Base-by-base conservation (phyloP, 2,113 vertebrate genomes). In the Spea multiplicata region DNA sequence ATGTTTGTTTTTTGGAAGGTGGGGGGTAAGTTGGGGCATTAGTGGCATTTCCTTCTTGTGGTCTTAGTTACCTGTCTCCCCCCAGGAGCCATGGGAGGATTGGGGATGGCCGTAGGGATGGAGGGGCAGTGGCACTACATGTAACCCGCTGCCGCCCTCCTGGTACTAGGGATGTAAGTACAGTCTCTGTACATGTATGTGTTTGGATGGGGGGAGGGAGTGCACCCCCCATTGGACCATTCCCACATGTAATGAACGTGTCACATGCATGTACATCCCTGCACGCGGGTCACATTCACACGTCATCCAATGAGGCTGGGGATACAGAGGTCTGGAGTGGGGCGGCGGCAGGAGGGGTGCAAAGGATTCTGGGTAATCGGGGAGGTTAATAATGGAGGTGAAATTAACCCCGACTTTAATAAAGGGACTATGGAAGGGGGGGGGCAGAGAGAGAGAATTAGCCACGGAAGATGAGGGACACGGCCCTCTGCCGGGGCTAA, bases 71-170 rank as follows among this genome's bases (percentile, higher is more conserved):
- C 81, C 48, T 76, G 44, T 79, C 59, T 71, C 57, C 70, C 68
- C 71, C 8, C 59, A 86, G 85, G 84, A 66, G 76, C 84, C 8
- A 85, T 86, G 76, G 83, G 75, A 79, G 81, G 83, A 66, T 82
- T 83, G 81, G 85, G 84, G 10, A 85, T 86, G 78, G 70, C 83
- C n/a, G 83, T 86, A 82, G 85, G 85, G 14, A 81, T 86, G 84
- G 85, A 86, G 14, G 85, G 85, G 7, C 85, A 85, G 49, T 86
- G 85, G 85, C 85, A 85, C 62, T 86, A 86, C 59, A 84, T 86
- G 85, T 86, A 82, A 68, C 68, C 68, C 50, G 8, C 59, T 61
- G 68, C 65, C 55, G 44, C 45, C 66, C 45, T 45, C 59, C 57
- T 59, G 69, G 5, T 49, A 74, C 50, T 72, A 80, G 83, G 82